Base-by-base conservation (phyloP, 1,140 invertebrate species). In the Fragariocoptes setiger region DNA sequence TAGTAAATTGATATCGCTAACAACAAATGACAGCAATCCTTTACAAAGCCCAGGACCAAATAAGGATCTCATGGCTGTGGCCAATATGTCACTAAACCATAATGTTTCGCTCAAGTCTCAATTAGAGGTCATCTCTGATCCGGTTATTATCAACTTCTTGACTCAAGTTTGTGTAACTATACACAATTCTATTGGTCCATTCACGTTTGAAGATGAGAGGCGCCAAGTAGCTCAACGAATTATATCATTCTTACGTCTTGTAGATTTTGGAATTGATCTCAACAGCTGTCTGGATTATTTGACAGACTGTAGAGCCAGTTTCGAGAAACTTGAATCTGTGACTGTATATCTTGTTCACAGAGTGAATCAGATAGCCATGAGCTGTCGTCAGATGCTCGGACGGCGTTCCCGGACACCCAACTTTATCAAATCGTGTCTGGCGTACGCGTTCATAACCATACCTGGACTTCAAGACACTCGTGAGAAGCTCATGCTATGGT, bases 371-470 rank as follows among this genome's bases (percentile, higher is more conserved):
- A 55, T 85, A 43, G 64, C 74, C 1, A 68, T 78, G 45, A 67
- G 71, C 50, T 76, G 73, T 1, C 59, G 69, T 42, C 63, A 63
- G 50, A 65, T 76, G 35, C 68, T 79, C 2, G 20, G 21, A 21
- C 13, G 16, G 21, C 4, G 19, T 14, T 40, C 21, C 4, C 4
- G 16, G 69, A 48, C 74, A 74, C 62, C 77, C 75, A 1, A 66
- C 65, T 2, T 69, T 75, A 43, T 80, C 19, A 68, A 76, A 49
- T 82, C 83, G n/a, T 94, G 85, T 63, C 70, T 77, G 39, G 85
- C 86, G 1, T 94, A 80, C 59, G 74, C 72, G 57, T 92, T 74
- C 54, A 86, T 95, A 25, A 92, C 85, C 1, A 79, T 88, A 58
- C 86, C 86, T 18, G 90, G 83, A 4, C 68, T 94, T 48, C 65